These are phyloP conservation scores for Drosophila fungiperda DNA, from an alignment of 2,888 invertebrate species.

Conservation along the genomic window DNA sequence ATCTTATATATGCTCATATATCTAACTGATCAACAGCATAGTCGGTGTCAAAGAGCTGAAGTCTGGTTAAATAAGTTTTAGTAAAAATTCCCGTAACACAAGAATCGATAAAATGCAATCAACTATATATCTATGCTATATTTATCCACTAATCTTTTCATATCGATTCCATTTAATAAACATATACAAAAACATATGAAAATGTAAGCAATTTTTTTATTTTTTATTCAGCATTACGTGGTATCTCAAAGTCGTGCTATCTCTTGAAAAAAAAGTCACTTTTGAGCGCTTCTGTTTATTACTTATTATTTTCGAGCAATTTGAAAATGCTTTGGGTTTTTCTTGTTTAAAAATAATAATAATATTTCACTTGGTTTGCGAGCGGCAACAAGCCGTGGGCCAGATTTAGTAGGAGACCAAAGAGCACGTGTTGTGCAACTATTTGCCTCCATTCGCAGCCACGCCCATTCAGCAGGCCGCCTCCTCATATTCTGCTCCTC, in stretches of 20 bases:
- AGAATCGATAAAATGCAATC: neutral
- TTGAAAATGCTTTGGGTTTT: constrained; percentile 62
- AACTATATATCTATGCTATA: neutral
- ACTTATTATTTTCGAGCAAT: constrained; percentile 39
- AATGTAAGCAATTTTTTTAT: neutral
- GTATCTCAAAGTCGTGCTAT: neutral
- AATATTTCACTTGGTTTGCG: constrained; percentile 45
- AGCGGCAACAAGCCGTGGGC: constrained; percentile 10
- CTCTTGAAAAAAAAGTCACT: too few relatives aligned
- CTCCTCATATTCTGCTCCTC: neutral
- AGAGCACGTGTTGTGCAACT: constrained; percentile 30
- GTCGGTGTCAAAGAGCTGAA: neutral
- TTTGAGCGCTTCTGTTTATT: constrained; percentile 13
- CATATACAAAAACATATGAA: neutral
- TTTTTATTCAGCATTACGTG: rapidly evolving
- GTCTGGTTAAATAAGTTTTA: neutral
- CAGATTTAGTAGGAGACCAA: constrained; percentile 26
- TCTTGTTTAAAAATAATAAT: constrained; percentile 42
- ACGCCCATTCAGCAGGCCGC: neutral
- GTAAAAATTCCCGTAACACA: neutral
- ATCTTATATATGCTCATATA: too few relatives aligned
- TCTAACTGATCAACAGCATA: neutral
- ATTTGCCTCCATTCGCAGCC: neutral
- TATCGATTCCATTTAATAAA: neutral
- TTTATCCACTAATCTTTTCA: neutral